Conservation (phyloP, 2,113 vertebrate species). For the Lontra canadensis region DNA sequence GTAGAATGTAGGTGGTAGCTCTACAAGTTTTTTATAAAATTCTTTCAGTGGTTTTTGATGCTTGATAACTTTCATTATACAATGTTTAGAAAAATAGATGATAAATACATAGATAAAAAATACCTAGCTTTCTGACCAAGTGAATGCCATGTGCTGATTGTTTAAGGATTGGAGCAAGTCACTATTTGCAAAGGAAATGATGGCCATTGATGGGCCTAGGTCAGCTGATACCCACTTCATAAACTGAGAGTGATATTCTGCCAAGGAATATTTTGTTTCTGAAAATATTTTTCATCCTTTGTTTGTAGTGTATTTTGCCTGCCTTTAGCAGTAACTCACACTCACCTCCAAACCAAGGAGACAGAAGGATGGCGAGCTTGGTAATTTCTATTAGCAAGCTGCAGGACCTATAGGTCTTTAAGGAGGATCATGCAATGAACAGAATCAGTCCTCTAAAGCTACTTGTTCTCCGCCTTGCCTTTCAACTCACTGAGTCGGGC, state of each 20-base stretch:
- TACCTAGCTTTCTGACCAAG: not conserved
- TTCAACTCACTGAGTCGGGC: not conserved
- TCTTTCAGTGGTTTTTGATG: not conserved
- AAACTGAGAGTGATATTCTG: not conserved
- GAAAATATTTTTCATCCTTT: not conserved
- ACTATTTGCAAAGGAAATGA: not conserved
- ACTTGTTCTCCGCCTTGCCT: not conserved
- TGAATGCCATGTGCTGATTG: not conserved
- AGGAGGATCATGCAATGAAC: not conserved
- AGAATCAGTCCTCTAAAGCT: not conserved
- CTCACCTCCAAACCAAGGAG: not conserved
- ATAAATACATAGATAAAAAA: not conserved
- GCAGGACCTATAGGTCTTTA: not conserved
- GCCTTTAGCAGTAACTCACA: not conserved
- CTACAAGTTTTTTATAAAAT: not conserved
- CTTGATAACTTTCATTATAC: not conserved
- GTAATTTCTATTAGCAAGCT: not conserved
- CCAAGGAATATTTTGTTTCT: not conserved
- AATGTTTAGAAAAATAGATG: not conserved
- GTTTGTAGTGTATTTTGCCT: not conserved
- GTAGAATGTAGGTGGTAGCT: not conserved
- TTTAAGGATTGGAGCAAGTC: not conserved
- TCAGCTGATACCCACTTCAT: not conserved
- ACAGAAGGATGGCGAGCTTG: not conserved
- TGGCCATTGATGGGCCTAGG: not conserved